Base-by-base conservation (phyloP, 2,888 invertebrate genomes). In the Agonopterix subpropinquella region DNA sequence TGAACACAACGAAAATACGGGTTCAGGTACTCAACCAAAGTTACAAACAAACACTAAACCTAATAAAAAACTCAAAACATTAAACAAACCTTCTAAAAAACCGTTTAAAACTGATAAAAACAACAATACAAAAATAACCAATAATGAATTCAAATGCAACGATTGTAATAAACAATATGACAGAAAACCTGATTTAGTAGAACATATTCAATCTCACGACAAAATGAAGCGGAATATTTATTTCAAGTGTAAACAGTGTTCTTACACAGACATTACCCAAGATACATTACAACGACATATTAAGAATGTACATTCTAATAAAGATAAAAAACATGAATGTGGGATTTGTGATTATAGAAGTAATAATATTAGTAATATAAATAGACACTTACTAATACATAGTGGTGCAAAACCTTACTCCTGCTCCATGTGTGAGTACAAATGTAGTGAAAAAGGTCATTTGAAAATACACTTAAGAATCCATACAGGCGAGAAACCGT, bases 381-480 rank as follows among this genome's bases (percentile, higher is more conserved):
- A 43, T 7, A 46, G 3, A 1, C 59, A 61, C 49, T 42, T 53
- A 35, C 47, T 10, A 51, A 46, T 41, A 8, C 52, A 56, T 13
- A 52, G 48, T 11, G 44, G 42, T 9, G 18, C 28, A 2, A 43
- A 43, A 28, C 43, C 18, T 0, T 18, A 18, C 8, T 9, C 15
- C 0, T 43, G 43, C 11, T 10, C 51, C 8, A 39, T 18, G 43
- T 46, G 45, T 44, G 35, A n/a, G 8, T 45, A 44, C 49, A 42
- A 11, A 18, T 18, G 2, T 45, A 10, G 2, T 9, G 36, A 1
- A 9, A 48, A 47, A 18, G 4, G 0, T 11, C 7, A 8, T 9
- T 44, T 60, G 39, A 37, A 43, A 9, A 46, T 3, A 0, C 59
- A 61, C 50, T 42, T 53, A 35, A 47, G 11, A 51, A 46, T 41